A percentile compares a stretch with the other conserved stretches of the same genome.
Evolutionary conservation across 2,113 vertebrate species (phyloP).

Genomic region (Rhinolophus ferrumequinum): DNA sequence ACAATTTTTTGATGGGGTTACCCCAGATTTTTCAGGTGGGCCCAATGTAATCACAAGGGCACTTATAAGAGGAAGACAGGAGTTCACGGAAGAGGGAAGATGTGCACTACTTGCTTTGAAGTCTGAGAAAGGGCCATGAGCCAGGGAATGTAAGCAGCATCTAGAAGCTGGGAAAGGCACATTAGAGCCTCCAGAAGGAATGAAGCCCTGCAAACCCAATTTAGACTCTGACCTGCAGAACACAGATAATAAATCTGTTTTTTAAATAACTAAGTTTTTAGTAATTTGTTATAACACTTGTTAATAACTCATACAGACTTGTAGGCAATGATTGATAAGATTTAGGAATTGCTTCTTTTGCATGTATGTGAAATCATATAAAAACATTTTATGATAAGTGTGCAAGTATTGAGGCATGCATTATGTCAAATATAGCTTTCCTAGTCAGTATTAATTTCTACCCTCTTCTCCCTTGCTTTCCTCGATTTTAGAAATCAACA

Average conservation of each 20-base stretch:
- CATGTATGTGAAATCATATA: neutral
- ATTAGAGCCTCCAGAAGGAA: neutral
- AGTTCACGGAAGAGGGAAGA: neutral
- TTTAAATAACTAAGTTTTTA: neutral
- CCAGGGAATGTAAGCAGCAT: neutral
- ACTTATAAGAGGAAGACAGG: neutral
- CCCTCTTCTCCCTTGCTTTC: neutral
- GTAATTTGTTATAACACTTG: neutral
- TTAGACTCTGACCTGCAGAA: neutral
- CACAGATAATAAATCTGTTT: neutral
- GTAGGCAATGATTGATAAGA: neutral
- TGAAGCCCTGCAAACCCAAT: neutral
- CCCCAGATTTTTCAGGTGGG: neutral
- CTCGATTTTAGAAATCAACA: neutral
- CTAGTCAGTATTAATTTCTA: neutral
- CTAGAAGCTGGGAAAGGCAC: neutral
- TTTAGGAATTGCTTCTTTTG: neutral
- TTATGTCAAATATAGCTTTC: neutral
- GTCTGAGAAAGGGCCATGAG: neutral
- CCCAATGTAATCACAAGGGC: neutral
- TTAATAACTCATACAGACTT: neutral
- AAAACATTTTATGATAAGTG: neutral
- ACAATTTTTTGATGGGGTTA: neutral
- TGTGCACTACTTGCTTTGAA: neutral
- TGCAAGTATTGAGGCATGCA: neutral